Evolutionary conservation across 1,140 invertebrate species (phyloP), one percentile per base, ranked within the genome.

Genomic region (Cyphomyrmex costatus): DNA sequence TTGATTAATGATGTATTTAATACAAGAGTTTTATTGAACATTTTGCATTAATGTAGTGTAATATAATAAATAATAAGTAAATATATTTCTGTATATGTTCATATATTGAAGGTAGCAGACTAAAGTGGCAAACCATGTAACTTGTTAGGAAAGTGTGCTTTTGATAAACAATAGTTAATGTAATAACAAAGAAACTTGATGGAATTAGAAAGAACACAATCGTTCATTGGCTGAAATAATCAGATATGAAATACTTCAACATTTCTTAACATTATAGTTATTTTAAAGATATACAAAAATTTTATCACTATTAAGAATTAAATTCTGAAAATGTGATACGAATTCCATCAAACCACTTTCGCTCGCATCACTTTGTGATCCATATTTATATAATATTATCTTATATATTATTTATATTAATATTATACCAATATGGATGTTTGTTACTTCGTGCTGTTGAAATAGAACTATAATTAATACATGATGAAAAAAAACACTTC

Each of bases 81-180:
- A 76, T 86, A 46, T 80, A 36, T 87, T 84, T 27, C 8, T 89
- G 30, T 85, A 53, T 10, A 24, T 89, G 53, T 71, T 53, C 21
- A 78, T 83, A 82, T 14, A 74, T 70, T 90, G 65, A n/a, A 86
- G 91, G 90, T 92, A 93, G 93, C 93, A 94, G 93, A 94, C 92
- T 94, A 94, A 94, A 94, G 88, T 94, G 92, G 93, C 92, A 91
- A 92, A 90, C 42, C 68, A 63, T 87, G 74, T 89, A 42, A 74
- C 58, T 73, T 83, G 77, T 58, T 60, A 46, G 60, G 83, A 46
- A 83, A 60, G 88, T 90, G 89, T 91, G 89, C 88, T 89, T 56
- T 88, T 74, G 74, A 83, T 85, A 73, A 49, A 73, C 21, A 65
- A 74, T 86, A 42, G 51, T 85, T 86, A 73, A 82, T 73, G n/a